These are phyloP conservation scores for Morpho deidamia DNA, from an alignment of 2,888 invertebrate species.

Conservation along the genomic window DNA sequence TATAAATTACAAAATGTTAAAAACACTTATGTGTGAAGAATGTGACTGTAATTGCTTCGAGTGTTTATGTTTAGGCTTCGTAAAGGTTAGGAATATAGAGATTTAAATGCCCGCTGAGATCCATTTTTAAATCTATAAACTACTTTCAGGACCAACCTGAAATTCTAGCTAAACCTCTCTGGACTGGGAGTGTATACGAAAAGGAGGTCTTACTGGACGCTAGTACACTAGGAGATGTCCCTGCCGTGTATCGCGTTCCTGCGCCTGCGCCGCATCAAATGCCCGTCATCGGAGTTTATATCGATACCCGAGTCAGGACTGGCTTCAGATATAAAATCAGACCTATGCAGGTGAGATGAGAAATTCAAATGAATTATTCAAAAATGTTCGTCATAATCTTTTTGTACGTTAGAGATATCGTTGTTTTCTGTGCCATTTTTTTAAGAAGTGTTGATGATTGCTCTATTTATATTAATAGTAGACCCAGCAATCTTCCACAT, in stretches of 20 bases:
- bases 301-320: constrained; percentile 84
- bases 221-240: constrained; percentile 80
- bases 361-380: constrained; percentile 33
- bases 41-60: constrained; percentile 22
- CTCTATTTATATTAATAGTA: constrained; percentile 30
- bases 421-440: constrained; percentile 28
- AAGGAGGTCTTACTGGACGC: constrained; percentile 76
- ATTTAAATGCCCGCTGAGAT: too few species aligned
- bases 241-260: constrained; percentile 81
- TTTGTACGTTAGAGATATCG: constrained; percentile 52
- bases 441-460: constrained; percentile 65
- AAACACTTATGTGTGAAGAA: constrained; percentile 21
- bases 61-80: constrained; percentile 12
- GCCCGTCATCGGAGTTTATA: constrained; percentile 84
- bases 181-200: constrained; percentile 44
- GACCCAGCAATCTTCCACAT: constrained; percentile 62
- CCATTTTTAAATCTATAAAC: too few species aligned
- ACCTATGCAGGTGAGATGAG: constrained; percentile 78
- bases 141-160: constrained; percentile 54
- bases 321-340: constrained; percentile 87
- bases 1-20: constrained; percentile 19
- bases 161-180: constrained; percentile 45
- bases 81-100: constrained; percentile 13
- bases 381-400: constrained; percentile 33
- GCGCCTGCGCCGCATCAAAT: constrained; percentile 80